Evolutionary conservation across 2,888 invertebrate genomes (phyloP).

Genomic region (Meiosimyza decipiens): DNA sequence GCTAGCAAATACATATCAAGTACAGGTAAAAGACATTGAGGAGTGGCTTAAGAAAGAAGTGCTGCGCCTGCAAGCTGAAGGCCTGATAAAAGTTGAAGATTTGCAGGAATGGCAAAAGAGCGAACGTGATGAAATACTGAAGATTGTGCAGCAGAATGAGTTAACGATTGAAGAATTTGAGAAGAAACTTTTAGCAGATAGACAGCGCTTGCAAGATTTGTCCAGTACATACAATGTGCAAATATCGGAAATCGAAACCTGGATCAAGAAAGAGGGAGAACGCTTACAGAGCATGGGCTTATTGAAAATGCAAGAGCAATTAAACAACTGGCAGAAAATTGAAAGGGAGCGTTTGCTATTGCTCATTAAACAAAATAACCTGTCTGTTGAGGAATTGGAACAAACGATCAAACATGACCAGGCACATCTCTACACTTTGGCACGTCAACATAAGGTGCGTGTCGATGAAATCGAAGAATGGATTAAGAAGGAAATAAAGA

Average conservation of each 20-base stretch:
- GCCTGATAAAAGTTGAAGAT: conserved; percentile 59
- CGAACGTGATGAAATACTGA: conserved; percentile 56
- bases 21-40: conserved; percentile 60
- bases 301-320: conserved; percentile 57
- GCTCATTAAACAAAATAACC: conserved; percentile 57
- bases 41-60: conserved; percentile 63
- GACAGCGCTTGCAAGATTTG: conserved; percentile 56
- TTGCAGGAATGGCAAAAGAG: conserved; percentile 61
- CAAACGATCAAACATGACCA: conserved; percentile 57
- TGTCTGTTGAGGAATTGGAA: conserved; percentile 60
- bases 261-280: conserved; percentile 61
- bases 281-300: conserved; percentile 59
- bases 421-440: conserved; percentile 58
- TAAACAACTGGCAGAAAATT: conserved; percentile 62
- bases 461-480: conserved; percentile 64
- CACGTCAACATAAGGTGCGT: conserved; percentile 61
- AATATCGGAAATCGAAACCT: conserved; percentile 60
- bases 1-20: conserved; percentile 60
- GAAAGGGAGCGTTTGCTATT: conserved; percentile 58
- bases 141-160: conserved; percentile 60
- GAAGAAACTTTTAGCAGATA: conserved; percentile 56
- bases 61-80: conserved; percentile 56
- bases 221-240: conserved; percentile 60
- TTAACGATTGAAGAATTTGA: conserved; percentile 62
- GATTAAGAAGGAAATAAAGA: conserved; percentile 60